phyloP scores from a whole-genome alignment of 2,113 vertebrate genomes.

The Laticauda colubrina region DNA sequence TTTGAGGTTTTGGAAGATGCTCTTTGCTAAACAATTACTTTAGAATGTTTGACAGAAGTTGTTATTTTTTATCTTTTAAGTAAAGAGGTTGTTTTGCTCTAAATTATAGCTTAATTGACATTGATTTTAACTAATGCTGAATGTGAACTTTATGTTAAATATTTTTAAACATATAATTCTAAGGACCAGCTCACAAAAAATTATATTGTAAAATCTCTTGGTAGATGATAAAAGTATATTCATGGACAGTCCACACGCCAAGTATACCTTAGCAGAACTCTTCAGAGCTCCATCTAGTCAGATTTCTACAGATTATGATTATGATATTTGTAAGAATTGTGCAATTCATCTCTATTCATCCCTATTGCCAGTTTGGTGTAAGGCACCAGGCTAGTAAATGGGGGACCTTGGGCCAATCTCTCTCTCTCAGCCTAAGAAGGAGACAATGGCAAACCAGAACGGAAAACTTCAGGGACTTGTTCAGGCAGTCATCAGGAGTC shows the following conservation, averaged over 20 bases:
- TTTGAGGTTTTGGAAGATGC: slow-evolving; percentile 7
- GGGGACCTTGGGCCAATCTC: not conserved
- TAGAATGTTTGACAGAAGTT: slow-evolving; percentile 15
- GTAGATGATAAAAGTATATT: not conserved
- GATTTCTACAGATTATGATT: not conserved
- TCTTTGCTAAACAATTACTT: slow-evolving; percentile 14
- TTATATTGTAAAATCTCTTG: not conserved
- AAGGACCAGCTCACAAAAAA: not conserved
- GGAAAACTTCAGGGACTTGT: not conserved
- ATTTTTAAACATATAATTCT: not conserved
- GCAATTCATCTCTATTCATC: not conserved
- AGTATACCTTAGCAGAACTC: not conserved
- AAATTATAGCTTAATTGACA: not conserved
- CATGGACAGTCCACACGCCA: not conserved
- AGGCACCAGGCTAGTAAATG: not conserved
- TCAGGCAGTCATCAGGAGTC: not conserved
- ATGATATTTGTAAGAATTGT: not conserved
- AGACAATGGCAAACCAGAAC: not conserved
- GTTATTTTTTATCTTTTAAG: not conserved
- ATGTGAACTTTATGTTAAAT: not conserved
- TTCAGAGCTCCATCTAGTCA: not conserved
- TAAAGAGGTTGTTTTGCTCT: not conserved
- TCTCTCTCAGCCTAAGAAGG: not conserved
- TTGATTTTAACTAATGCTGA: not conserved
- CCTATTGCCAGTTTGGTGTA: not conserved